Base-by-base conservation (phyloP, 2,888 invertebrate genomes). In the Synergus gifuensis region DNA sequence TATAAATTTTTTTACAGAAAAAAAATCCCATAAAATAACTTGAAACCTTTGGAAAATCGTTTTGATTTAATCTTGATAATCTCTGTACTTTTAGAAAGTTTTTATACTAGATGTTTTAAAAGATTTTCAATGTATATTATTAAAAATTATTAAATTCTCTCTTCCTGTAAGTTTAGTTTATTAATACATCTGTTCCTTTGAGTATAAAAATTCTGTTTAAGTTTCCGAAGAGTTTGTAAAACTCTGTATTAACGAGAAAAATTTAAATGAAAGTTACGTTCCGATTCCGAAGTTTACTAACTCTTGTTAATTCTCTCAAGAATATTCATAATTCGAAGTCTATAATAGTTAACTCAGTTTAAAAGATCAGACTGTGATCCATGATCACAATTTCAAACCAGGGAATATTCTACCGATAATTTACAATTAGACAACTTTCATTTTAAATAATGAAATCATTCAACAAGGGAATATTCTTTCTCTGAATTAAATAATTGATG, bases 271-370 rank as follows among this genome's bases (percentile, higher is more conserved):
- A 67, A 67, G 42, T 67, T 44, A 67, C 36, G 36, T 49, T 28
- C 36, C 22, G 46, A 69, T 69, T 28, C 16, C 28, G 4, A 46
- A 69, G 69, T 49, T 49, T 28, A 18, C 49, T 46, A 69, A 44
- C 44, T 73, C 44, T 49, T 40, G 54, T 54, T 54, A 73, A 73
- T 49, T 73, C 36, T 16, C 36, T 54, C 16, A 73, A 54, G 49
- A 73, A 54, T 73, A 49, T 73, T 73, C 73, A 54, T 73, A 73
- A 73, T 22, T 36, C 46, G n/a, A 40, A 36, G 73, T 73, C n/a
- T n/a, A n/a, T n/a, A n/a, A 12, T 16, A 9, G 49, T 54, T 49
- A 54, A 73, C 54, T 73, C 60, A 54, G 54, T 36, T 36, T 36
- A 73, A 69, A 49, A 69, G 9, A 73, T 69, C 69, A 28, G 22